Base-by-base conservation (phyloP, 2,888 invertebrate genomes). In the Panorpa germanica region DNA sequence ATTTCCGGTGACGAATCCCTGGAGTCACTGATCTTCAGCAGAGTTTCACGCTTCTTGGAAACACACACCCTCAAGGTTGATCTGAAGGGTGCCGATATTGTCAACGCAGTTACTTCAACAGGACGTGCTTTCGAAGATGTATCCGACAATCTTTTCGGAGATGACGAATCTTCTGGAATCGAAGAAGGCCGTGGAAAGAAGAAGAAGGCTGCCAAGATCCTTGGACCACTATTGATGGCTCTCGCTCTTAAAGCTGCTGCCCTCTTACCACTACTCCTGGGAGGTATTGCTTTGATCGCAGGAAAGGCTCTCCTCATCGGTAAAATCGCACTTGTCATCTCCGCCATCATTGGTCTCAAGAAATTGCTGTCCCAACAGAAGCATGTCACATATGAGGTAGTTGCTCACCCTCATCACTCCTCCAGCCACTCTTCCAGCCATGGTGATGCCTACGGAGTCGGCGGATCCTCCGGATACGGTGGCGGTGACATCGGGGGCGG, bases 381-480 rank as follows among this genome's bases (percentile, higher is more conserved):
- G 48, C 81, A 81, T 46, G 83, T 83, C 38, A 83, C 83, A 4
- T 83, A 83, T 47, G 83, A 83, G 49, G 82, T 83, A 19, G 80
- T 83, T 1, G 70, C 80, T 1, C 83, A 83, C 50, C 81, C 82
- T 31, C 81, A 81, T 44, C 80, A 81, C 50, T 63, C 70, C 35
- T 61, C 68, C 39, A 66, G 69, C 45, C 70, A 71, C 47, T 65
- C 70, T 36, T 65, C 70, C 35, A 65, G 68, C 32, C 72, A 76
- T 38, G 70, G 73, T 43, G 77, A 78, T 35, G 56, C 63, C 17
- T 63, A 63, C 40, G 59, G 63, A 33, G 59, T 47, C 16, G 51
- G 58, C 38, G 55, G 56, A 25, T 49, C 50, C 20, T 53, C 56
- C 31, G 65, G 65, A 27, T 61, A 66, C n/a, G 59, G 59, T 37